Evolutionary conservation across 2,113 vertebrate species (phyloP), one percentile per base, ranked within the genome.

Genomic region (Aldabrachelys gigantea): DNA sequence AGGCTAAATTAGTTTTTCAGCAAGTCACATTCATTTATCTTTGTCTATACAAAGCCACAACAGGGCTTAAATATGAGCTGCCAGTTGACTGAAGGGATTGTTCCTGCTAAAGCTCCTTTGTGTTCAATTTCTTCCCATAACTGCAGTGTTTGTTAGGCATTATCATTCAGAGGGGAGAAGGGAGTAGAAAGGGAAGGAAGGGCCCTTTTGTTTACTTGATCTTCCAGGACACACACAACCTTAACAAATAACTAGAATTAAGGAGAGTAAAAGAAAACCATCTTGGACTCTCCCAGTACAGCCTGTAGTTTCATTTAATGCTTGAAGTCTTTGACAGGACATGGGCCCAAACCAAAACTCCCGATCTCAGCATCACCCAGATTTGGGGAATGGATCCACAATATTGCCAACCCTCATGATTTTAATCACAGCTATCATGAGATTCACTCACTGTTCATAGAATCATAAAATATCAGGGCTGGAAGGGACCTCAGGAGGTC

Each of bases 1-100:
- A 89, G 95, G 86, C 29, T 85, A 82, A 92, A 90, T 90, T 52
- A 79, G 25, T 57, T 94, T 94, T 85, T 81, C 84, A 91, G 24
- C 50, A 41, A 84, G 89, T 1, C 0, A 49, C 80, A 50, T 59
- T 82, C 25, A 83, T 87, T 41, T 76, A 86, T 53, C 5, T 27
- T 53, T 89, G 89, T 88, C 91, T 88, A 65, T 85, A 69, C 49
- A 72, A 38, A 87, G 75, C 81, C 44, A 88, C 41, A 53, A 84
- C 41, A 65, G 56, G 25, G 76, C 54, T 95, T 1, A 0, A 86
- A 91, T 35, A 65, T 8, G 59, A 95, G 19, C 75, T 75, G 29
- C 31, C 53, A 79, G 91, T 54, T 85, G 85, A 96, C 25, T 24
- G 89, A 96, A n/a, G 84, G 54, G 7, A 50, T 78, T 95, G 47